These are phyloP conservation scores for Drosophila neoperkinsi DNA, from an alignment of 2,888 invertebrate species.

Conservation along the genomic window DNA sequence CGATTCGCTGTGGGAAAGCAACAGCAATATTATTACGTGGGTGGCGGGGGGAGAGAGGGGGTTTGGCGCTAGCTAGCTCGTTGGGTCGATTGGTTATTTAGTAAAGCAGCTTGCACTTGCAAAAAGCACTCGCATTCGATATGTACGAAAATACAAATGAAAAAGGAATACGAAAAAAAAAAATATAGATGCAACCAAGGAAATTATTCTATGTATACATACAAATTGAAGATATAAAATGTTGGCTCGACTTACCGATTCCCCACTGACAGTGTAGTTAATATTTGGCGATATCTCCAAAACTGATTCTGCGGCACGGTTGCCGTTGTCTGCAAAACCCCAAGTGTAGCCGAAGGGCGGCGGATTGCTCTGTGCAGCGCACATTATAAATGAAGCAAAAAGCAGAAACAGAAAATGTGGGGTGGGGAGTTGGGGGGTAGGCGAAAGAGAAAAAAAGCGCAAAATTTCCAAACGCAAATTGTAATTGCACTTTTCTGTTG, in stretches of 20 bases:
- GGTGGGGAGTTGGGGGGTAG: constrained; percentile 42
- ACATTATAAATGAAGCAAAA: constrained; percentile 81
- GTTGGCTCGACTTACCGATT: constrained; percentile 83
- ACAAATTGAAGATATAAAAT: constrained; percentile 33
- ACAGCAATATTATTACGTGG: constrained; percentile 71
- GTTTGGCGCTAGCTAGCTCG: constrained; percentile 43
- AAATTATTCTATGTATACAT: constrained; percentile 62
- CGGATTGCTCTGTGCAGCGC: constrained; percentile 85
- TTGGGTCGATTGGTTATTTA: constrained; percentile 68
- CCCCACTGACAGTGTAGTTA: constrained; percentile 85
- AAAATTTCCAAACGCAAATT: constrained; percentile 82
- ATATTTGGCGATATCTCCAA: constrained; percentile 85
- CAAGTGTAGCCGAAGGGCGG: constrained; percentile 85
- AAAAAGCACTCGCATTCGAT: constrained; percentile 59
- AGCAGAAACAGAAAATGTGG: constrained; percentile 49
- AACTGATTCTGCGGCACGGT: constrained; percentile 84
- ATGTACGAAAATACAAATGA: constrained; percentile 42
- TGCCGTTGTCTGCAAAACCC: constrained; percentile 85
- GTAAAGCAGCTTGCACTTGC: constrained; percentile 76
- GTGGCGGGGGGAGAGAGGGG: constrained; percentile 34
- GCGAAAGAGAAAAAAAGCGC: constrained; percentile 81
- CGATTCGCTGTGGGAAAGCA: constrained; percentile 80
- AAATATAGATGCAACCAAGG: constrained; percentile 59
- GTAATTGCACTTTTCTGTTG: constrained; percentile 81
- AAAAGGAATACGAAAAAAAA: constrained; percentile 45